phyloP scores from a whole-genome alignment of 2,888 invertebrate genomes.

The Resseliella maxima region DNA sequence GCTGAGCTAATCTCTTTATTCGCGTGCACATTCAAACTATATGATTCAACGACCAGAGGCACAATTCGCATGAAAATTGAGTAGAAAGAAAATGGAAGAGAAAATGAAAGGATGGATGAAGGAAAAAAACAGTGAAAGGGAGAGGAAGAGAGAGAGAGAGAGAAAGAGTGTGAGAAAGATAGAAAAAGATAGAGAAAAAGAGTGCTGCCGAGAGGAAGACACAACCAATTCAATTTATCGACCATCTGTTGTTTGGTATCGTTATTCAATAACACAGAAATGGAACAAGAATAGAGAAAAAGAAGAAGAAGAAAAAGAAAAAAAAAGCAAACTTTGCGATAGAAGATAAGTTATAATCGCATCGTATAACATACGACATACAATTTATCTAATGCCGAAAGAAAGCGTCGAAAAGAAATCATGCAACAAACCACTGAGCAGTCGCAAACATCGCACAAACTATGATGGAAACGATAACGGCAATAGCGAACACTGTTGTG shows the following conservation, averaged over 20 bases:
- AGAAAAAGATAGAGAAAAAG: too few species aligned
- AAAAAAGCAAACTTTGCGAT: conserved; percentile 12
- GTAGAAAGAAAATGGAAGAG: too few species aligned
- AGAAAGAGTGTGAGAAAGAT: not conserved
- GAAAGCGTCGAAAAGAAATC: not conserved
- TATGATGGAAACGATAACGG: not conserved
- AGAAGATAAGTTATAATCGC: conserved; percentile 49
- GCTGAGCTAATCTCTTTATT: conserved; percentile 21
- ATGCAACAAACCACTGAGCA: conserved; percentile 13
- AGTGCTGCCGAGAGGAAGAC: not conserved
- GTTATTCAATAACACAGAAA: conserved; percentile 54
- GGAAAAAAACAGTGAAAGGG: not conserved
- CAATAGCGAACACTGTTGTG: not conserved
- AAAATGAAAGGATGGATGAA: not conserved
- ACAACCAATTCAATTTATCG: conserved; percentile 49
- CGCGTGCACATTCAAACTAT: not conserved
- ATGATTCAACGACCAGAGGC: not conserved
- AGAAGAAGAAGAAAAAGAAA: not conserved
- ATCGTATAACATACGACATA: conserved; percentile 34
- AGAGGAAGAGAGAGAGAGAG: not conserved
- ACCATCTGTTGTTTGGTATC: conserved; percentile 50
- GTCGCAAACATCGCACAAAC: not conserved
- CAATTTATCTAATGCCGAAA: conserved; percentile 15
- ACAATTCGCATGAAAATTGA: too few species aligned
- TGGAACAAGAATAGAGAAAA: not conserved